Conservation (phyloP, 1,140 invertebrate genomes). For the Drosophila eugracilis region DNA sequence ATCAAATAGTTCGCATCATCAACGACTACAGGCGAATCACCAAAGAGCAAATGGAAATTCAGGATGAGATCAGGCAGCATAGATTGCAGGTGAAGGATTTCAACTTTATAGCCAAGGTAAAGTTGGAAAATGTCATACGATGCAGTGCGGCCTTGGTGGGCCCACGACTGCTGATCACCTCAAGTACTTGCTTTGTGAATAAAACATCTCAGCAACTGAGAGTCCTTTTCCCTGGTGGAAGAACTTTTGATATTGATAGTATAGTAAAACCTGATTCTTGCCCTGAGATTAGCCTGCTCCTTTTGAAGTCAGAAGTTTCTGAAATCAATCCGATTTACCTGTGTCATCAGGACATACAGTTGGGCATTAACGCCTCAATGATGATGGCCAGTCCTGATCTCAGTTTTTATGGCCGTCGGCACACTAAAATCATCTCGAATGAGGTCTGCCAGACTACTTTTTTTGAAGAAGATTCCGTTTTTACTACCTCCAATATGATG, state of each 20-base stretch:
- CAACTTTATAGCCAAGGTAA: slow-evolving; percentile 31
- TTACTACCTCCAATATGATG: slow-evolving; percentile 26
- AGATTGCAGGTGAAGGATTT: neutral
- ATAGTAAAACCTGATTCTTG: neutral
- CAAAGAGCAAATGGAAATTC: neutral
- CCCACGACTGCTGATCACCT: slow-evolving; percentile 4
- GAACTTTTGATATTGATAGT: neutral
- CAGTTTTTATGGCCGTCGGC: slow-evolving; percentile 22
- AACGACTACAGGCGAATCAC: slow-evolving; percentile 26
- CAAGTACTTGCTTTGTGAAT: slow-evolving; percentile 4
- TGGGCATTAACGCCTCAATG: slow-evolving; percentile 18
- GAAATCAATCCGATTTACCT: neutral
- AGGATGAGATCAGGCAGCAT: neutral
- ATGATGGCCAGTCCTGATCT: slow-evolving; percentile 35
- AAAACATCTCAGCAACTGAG: neutral
- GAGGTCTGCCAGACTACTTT: slow-evolving; percentile 17
- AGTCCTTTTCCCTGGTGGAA: slow-evolving; percentile 1
- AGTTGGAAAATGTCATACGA: neutral
- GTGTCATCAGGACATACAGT: neutral
- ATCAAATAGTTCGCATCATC: slow-evolving; percentile 34
- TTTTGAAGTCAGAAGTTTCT: neutral
- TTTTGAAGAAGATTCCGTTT: slow-evolving; percentile 7
- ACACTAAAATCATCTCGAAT: slow-evolving; percentile 20
- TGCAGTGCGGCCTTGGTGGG: slow-evolving; percentile 33
- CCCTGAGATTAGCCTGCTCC: slow-evolving; percentile 12